phyloP scores from a whole-genome alignment of 2,113 vertebrate species.

The Hippocampus mohnikei region DNA sequence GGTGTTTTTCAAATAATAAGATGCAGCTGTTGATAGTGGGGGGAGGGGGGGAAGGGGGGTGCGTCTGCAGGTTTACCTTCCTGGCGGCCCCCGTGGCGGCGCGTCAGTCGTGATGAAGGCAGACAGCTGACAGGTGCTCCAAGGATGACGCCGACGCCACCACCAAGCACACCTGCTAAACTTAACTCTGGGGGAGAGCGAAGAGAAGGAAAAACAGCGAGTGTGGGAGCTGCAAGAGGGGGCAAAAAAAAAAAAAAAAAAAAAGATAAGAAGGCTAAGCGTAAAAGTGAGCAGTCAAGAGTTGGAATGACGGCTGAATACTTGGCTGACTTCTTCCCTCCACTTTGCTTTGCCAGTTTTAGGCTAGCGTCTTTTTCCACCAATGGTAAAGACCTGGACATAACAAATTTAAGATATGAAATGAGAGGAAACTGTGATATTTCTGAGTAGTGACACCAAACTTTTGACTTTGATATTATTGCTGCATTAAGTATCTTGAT shows the following conservation, averaged over 20 bases:
- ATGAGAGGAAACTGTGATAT: neutral
- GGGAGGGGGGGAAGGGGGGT: constrained; percentile 24
- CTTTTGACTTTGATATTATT: neutral
- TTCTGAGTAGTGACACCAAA: neutral
- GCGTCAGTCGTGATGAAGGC: constrained; percentile 71
- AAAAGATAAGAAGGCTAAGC: constrained; percentile 12
- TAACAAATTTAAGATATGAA: neutral
- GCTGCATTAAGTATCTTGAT: too few relatives aligned
- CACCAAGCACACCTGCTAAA: constrained; percentile 72
- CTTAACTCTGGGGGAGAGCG: constrained; percentile 44
- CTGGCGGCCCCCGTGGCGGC: constrained; percentile 66
- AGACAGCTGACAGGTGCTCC: constrained; percentile 75
- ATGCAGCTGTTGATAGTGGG: constrained; percentile 70
- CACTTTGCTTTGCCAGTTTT: neutral
- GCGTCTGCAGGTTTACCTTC: constrained; percentile 64
- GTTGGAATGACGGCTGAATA: neutral
- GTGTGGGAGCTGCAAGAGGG: constrained; percentile 11
- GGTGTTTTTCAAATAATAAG: constrained; percentile 76
- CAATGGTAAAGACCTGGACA: neutral
- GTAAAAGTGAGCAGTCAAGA: constrained; percentile 10
- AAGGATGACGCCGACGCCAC: constrained; percentile 70
- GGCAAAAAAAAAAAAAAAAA: constrained; percentile 33
- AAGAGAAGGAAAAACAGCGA: constrained; percentile 6
- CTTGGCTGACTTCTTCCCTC: neutral
- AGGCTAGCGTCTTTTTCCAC: neutral